Evolutionary conservation across 2,113 vertebrate species (phyloP), one percentile per base, ranked within the genome.

Genomic region (Hiodon alosoides): DNA sequence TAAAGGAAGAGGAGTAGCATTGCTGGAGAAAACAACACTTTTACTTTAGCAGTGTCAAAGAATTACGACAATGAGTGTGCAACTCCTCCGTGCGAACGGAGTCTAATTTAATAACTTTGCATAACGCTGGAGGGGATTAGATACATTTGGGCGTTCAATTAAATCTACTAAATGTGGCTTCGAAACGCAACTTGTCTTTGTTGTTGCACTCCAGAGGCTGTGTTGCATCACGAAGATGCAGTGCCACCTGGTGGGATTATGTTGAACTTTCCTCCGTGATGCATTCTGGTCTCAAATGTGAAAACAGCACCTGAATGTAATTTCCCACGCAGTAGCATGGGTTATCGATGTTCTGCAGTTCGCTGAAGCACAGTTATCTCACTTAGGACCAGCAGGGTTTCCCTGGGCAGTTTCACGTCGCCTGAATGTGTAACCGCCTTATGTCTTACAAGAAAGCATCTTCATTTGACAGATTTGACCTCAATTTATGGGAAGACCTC

Each of bases 81-180:
- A 50, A 5, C 11, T 60, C 13, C 58, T 50, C 47, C 11, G 11
- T 55, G 8, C 70, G 61, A 48, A 58, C 46, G 59, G 70, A n/a
- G 17, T 58, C 47, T 72, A 72, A 72, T 72, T 72, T 47, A 72
- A 72, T 61, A 60, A 72, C 70, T 61, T 46, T 71, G 69, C 54
- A 57, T 71, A 72, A 72, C 14, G 61, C 58, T 14, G 47, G 11
- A 72, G 58, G 70, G 70, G 58, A 31, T 70, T 72, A 72, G 48
- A 72, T 55, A 72, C 53, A 61, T 72, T 72, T 70, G 69, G 57
- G 58, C 61, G 57, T 72, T 60, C 50, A 72, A 60, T 72, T 72
- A 60, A 72, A 72, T 9, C 55, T 61, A 11, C 7, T 60, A 70
- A 70, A 72, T 72, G 70, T 60, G 48, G 60, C 55, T 58, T n/a